Evolutionary conservation across 23 tunicate genomes (phyloP).

Genomic region (Halocynthia roretzi): DNA sequence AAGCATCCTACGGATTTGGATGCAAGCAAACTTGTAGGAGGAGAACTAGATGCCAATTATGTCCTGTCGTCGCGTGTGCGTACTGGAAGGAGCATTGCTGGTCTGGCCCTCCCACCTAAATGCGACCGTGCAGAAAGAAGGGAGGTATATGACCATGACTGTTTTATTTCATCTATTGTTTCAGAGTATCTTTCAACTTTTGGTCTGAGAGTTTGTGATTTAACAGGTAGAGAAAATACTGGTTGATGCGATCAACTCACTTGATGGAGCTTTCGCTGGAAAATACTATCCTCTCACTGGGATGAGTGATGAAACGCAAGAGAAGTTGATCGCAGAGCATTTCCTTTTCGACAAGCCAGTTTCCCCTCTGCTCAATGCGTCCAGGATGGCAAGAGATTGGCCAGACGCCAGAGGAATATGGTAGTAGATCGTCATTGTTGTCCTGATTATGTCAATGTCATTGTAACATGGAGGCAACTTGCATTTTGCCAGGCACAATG

Average conservation of each 20-base stretch:
- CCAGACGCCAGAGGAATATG: slow-evolving; percentile 84
- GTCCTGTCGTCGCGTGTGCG: slow-evolving; percentile 86
- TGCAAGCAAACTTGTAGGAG: slow-evolving; percentile 75
- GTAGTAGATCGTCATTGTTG: slow-evolving; percentile 6
- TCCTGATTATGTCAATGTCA: background rate
- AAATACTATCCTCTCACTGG: slow-evolving; percentile 70
- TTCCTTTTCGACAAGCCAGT: slow-evolving; percentile 86
- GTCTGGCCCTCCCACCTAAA: slow-evolving; percentile 74
- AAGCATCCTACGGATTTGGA: slow-evolving; percentile 52
- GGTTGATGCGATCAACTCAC: slow-evolving; percentile 26
- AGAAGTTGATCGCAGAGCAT: slow-evolving; percentile 64
- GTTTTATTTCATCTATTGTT: background rate
- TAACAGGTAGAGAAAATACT: slow-evolving; percentile 57
- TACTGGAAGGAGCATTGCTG: slow-evolving; percentile 84
- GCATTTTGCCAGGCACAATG: slow-evolving; percentile 53
- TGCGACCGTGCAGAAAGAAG: slow-evolving; percentile 79
- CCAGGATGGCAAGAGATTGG: slow-evolving; percentile 87
- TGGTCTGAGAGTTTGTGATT: background rate
- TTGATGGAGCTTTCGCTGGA: slow-evolving; percentile 65
- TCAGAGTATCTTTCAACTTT: background rate
- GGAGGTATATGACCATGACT: slow-evolving; percentile 29
- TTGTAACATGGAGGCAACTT: background rate
- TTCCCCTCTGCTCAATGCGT: slow-evolving; percentile 69
- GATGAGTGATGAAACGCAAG: slow-evolving; percentile 78
- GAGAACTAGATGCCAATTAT: slow-evolving; percentile 71